Percentiles rank a stretch among this genome's conserved stretches.
These are phyloP conservation scores for Sipha maydis DNA, from an alignment of 2,888 invertebrate species.

Conservation along the genomic window DNA sequence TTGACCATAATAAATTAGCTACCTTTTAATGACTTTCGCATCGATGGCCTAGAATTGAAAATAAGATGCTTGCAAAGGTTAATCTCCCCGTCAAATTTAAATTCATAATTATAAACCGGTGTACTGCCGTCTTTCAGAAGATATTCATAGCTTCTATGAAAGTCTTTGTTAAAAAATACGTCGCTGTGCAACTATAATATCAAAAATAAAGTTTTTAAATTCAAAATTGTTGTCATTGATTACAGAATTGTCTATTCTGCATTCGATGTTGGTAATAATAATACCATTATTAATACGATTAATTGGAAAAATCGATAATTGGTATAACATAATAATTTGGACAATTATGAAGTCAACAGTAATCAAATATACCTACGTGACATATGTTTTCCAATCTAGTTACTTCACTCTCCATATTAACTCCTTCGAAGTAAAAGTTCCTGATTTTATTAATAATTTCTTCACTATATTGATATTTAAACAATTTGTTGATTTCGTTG, in stretches of 20 bases:
- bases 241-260: too few species aligned
- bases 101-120: constrained; percentile 62
- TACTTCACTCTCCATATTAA: neutral
- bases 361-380: neutral
- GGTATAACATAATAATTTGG: neutral
- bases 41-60: neutral
- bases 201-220: neutral
- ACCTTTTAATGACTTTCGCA: constrained; percentile 22
- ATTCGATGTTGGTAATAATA: too few species aligned
- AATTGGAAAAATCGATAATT: neutral
- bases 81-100: constrained; percentile 63
- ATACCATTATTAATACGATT: neutral
- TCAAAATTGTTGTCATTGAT: too few species aligned
- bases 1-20: neutral
- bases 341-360: too few species aligned
- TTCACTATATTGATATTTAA: neutral
- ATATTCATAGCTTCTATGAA: constrained; percentile 72
- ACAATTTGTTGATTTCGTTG: neutral
- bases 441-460: constrained; percentile 1
- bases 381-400: constrained; percentile 6
- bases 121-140: neutral
- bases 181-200: constrained; percentile 75
- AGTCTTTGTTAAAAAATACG: constrained; percentile 77
- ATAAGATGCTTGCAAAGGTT: constrained; percentile 52
- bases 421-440: neutral